phyloP scores from a whole-genome alignment of 1,140 invertebrate species.

The Zelostemma sp. region DNA sequence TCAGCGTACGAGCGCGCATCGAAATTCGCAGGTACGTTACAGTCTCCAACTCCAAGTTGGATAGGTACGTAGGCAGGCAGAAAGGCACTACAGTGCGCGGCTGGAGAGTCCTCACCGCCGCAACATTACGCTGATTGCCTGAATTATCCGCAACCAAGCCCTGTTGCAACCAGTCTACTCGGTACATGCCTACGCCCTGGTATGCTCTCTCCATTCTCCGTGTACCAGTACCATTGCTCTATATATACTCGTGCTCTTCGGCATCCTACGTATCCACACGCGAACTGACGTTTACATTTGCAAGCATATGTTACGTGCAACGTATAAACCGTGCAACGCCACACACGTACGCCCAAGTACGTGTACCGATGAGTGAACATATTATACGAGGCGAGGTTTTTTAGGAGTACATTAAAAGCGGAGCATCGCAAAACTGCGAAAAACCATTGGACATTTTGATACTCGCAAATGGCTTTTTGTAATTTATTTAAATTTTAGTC shows the following conservation, averaged over 20 bases:
- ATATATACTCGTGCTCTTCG: constrained; percentile 1
- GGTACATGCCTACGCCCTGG: constrained; percentile 30
- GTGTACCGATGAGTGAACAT: constrained; percentile 31
- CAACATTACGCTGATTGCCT: constrained; percentile 71
- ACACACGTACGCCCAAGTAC: constrained; percentile 14
- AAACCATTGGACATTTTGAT: too few species aligned
- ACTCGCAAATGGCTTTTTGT: too few species aligned
- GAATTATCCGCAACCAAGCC: constrained; percentile 68
- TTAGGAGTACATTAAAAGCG: constrained; percentile 39
- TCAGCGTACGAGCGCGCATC: constrained; percentile 8
- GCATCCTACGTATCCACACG: not conserved
- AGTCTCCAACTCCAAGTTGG: constrained; percentile 40
- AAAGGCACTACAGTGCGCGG: constrained; percentile 51
- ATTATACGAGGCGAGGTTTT: too few species aligned
- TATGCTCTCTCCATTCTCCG: constrained; percentile 7
- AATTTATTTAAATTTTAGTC: too few species aligned
- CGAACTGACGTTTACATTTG: constrained; percentile 21
- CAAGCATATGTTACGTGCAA: constrained; percentile 29
- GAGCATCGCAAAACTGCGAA: too few species aligned
- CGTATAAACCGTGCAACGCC: constrained; percentile 30
- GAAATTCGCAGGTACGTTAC: constrained; percentile 49
- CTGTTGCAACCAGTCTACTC: constrained; percentile 42
- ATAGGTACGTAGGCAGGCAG: constrained; percentile 38
- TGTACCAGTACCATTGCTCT: constrained; percentile 14
- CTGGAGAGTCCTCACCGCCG: constrained; percentile 66